These are phyloP conservation scores for Plecturocebus donacophilus DNA, from an alignment of 2,113 vertebrate genomes.

Conservation along the genomic window DNA sequence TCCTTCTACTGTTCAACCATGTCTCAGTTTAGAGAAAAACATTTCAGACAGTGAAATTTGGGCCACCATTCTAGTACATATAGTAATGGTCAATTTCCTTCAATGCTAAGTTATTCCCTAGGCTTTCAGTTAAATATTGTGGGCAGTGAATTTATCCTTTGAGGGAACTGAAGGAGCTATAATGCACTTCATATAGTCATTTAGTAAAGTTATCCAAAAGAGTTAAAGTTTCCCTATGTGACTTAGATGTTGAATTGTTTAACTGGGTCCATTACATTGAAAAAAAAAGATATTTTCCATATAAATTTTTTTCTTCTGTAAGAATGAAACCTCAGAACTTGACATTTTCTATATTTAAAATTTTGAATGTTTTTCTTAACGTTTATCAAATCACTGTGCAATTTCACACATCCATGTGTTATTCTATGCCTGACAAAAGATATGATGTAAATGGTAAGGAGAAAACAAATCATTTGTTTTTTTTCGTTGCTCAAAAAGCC, in stretches of 20 bases:
- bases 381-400: background rate
- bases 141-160: background rate
- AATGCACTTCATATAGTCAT: background rate
- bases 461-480: background rate
- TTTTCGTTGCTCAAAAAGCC: background rate
- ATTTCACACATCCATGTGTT: background rate
- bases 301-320: background rate
- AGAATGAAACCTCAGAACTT: conserved; percentile 23
- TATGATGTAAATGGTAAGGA: background rate
- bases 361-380: conserved; percentile 43
- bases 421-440: background rate
- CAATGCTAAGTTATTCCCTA: background rate
- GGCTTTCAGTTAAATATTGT: background rate
- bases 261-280: background rate
- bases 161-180: background rate
- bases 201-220: background rate
- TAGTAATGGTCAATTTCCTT: background rate
- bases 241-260: background rate
- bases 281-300: background rate
- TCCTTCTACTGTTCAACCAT: background rate
- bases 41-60: background rate
- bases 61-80: background rate
- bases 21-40: background rate
- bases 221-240: background rate
- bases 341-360: conserved; percentile 35